Evolutionary conservation across 64 coral and sea anemone genomes (phyloP), one percentile per base, ranked within the genome.

Genomic region (Platygyra sinensis): DNA sequence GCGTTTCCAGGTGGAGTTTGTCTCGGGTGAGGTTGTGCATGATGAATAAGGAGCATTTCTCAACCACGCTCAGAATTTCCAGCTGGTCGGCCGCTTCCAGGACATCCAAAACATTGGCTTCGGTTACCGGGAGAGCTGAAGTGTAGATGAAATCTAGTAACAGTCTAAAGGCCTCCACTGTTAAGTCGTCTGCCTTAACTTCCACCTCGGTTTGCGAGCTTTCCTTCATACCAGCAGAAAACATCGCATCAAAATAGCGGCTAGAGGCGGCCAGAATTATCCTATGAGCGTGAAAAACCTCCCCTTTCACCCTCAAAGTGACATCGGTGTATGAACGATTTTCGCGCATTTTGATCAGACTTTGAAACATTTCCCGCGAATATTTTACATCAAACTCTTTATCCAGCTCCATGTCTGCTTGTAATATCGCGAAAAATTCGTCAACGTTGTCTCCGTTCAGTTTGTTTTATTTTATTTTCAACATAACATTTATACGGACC

Each of bases 221-320:
- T 73, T 91, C 89, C 42, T 91, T 91, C 89, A 85, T 85, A 60
- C 72, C 67, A 18, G 79, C 72, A 13, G 89, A 83, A 52, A 91
- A 91, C 89, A 91, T 91, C 9, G 89, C 89, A 30, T 75, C 72
- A 82, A 91, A 91, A 18, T 76, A 91, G 20, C 82, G 79, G 72
- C 89, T 91, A 6, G 72, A 84, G 6, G 80, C 57, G 4, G 89
- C 79, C 14, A 91, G 62, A 31, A 91, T 52, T 10, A 91, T 30
- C 29, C 62, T 91, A 54, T 91, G 89, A 62, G 80, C 89, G 55
- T 91, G 72, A 8, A 91, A 75, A 22, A 32, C 30, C 42, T 83
- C 85, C 24, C 31, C 89, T 86, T 76, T 62, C n/a, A 91, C 80
- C 17, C 74, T 72, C 20, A 91, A 24, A 75, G 67, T 64, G 4